Evolutionary conservation across 2,888 invertebrate species (phyloP), one percentile per base, ranked within the genome.

Genomic region (Noctuana brunneofusca): DNA sequence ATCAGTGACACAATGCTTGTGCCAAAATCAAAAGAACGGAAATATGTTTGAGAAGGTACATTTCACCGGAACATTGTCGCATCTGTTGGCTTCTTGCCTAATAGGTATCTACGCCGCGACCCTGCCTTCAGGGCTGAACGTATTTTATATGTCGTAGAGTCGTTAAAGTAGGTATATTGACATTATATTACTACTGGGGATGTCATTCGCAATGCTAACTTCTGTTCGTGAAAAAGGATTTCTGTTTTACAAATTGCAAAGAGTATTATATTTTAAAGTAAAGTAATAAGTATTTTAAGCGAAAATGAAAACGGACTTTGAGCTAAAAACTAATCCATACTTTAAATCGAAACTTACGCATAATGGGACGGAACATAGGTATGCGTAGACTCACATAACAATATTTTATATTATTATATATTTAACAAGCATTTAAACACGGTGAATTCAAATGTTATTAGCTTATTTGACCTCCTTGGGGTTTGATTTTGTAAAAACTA

Each of bases 81-180:
- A 86, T 87, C 84, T 87, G 86, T 84, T 89, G 89, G 89, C 87
- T 66, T 65, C 64, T 67, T 79, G 89, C 89, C 89, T 81, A 84
- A 79, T 80, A 79, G 79, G 80, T 79, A 77, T 59, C 64, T 68
- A 65, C 69, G 66, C 59, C 58, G 59, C 63, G 67, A 65, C 69
- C 68, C 66, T 65, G 68, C 66, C 62, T 56, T 66, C 70, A 66
- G 67, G 64, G 69, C 57, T 67, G 62, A 63, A 66, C 64, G 64
- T 70, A 70, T 69, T 71, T 71, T 67, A 71, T 67, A 63, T 64
- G 12, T 22, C 22, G 22, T 48, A 22, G 48, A 48, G 48, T 48
- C 22, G 22, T 48, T 22, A 22, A 48, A 22, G 22, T 18, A 48
- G 22, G 48, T 48, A 48, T 22, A 48, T 48, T 22, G 48, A n/a